Evolutionary conservation across 2,888 invertebrate genomes (phyloP).

Genomic region (Hirtodrosophila cameraria): DNA sequence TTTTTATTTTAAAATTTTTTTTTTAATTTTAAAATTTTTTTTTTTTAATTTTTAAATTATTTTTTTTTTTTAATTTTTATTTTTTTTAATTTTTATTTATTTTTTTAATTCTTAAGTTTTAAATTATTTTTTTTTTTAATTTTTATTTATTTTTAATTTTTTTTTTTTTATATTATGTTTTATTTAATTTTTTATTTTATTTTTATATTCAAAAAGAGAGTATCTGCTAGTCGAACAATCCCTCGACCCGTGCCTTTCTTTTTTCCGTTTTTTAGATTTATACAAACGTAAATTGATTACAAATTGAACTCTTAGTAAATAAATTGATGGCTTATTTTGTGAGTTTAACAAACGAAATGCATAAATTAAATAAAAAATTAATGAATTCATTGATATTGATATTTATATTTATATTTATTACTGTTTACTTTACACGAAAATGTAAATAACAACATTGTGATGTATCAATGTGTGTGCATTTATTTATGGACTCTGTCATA

Average conservation of each 20-base stretch:
- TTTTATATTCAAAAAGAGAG: not conserved
- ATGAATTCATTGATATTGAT: conserved; percentile 34
- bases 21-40: no score
- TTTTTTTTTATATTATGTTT: no score
- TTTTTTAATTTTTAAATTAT: no score
- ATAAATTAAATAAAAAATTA: conserved; percentile 37
- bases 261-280: no score
- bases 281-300: conserved; percentile 9
- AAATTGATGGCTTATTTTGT: conserved; percentile 42
- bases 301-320: conserved; percentile 12
- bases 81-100: not conserved
- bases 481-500: conserved; percentile 55
- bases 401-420: conserved; percentile 22
- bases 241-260: no score
- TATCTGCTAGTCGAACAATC: not conserved
- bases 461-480: conserved; percentile 47
- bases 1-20: no score
- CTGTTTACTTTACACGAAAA: conserved; percentile 14
- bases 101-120: no score
- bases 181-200: not conserved
- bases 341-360: conserved; percentile 20
- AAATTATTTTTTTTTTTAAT: no score
- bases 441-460: conserved; percentile 41
- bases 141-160: no score
- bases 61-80: not conserved